Percentiles rank a stretch among this genome's conserved stretches.
These are phyloP conservation scores for Troglohyphantes excavatus DNA, from an alignment of 2,888 invertebrate species.

Conservation along the genomic window DNA sequence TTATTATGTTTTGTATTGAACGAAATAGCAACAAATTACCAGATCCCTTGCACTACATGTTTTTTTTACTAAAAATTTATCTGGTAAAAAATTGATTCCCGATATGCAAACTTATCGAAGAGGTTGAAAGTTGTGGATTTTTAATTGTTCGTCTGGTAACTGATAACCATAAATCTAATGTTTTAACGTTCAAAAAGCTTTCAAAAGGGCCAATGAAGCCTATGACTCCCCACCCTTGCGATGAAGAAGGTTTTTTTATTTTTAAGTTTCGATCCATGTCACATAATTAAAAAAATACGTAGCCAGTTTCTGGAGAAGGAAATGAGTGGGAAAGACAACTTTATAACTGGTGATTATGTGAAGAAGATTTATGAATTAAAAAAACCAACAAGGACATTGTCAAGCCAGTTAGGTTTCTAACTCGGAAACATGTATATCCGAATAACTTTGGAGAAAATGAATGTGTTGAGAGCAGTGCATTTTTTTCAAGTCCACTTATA, in stretches of 20 bases:
- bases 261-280: constrained; percentile 17
- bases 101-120: neutral
- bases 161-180: neutral
- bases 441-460: constrained; percentile 30
- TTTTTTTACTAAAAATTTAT: neutral
- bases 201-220: neutral
- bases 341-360: neutral
- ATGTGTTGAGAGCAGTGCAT: neutral
- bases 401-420: neutral
- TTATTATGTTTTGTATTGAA: neutral
- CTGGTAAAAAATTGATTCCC: neutral
- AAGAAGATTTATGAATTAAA: neutral
- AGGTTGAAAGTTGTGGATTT: constrained; percentile 6
- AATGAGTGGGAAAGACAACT: neutral
- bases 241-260: neutral
- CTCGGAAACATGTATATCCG: neutral
- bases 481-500: no score
- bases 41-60: neutral
- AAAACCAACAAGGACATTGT: neutral
- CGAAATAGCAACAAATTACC: neutral
- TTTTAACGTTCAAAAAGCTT: neutral
- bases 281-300: constrained; percentile 11
- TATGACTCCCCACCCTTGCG: neutral
- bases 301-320: neutral
- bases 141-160: neutral